Conservation (phyloP, 2,113 vertebrate species). For the Erythrolamprus reginae region DNA sequence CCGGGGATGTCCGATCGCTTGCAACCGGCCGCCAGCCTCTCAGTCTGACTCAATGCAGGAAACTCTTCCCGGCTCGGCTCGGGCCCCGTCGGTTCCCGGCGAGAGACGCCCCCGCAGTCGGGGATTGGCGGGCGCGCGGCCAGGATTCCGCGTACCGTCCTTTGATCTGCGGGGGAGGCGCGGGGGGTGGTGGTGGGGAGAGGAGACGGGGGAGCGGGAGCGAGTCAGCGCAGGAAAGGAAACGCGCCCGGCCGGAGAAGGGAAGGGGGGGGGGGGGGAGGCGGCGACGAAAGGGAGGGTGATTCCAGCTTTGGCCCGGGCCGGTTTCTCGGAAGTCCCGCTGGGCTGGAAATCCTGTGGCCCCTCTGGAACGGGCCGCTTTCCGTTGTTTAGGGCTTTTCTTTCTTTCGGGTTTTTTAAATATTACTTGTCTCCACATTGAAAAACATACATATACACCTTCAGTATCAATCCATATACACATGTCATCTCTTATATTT, state of each 20-base stretch:
- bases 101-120: neutral
- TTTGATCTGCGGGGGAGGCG: neutral
- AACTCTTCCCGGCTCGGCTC: neutral
- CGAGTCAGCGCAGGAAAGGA: neutral
- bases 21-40: neutral
- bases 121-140: neutral
- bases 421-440: too few relatives aligned
- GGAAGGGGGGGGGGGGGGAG: neutral
- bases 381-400: neutral
- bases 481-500: too few relatives aligned
- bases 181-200: neutral
- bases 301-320: neutral
- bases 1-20: neutral
- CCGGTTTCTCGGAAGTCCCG: neutral
- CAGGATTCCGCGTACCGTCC: neutral
- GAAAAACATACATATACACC: too few relatives aligned
- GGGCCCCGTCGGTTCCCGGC: neutral
- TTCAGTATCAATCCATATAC: too few relatives aligned
- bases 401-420: too few relatives aligned
- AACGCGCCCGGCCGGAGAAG: neutral
- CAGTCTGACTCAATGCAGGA: constrained; percentile 7
- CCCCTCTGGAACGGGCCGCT: neutral
- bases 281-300: neutral
- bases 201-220: too few relatives aligned
- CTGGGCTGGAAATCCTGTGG: neutral